Conservation (phyloP, 2,888 invertebrate species). For the Mesoligia furuncula region DNA sequence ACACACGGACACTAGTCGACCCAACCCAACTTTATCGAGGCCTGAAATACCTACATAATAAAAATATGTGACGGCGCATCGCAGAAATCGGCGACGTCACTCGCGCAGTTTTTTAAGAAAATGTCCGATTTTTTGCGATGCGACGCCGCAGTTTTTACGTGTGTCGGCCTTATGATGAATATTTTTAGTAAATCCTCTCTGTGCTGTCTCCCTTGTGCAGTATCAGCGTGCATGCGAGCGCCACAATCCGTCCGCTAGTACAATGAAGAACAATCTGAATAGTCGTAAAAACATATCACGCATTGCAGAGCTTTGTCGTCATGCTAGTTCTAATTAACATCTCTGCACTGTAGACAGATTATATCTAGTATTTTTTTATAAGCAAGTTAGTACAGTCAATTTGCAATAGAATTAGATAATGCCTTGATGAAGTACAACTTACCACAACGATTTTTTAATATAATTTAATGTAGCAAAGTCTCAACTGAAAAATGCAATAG, state of each 20-base stretch:
- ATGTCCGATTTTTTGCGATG: neutral
- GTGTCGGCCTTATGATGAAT: neutral
- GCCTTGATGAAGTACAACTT: conserved; percentile 11
- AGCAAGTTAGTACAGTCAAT: conserved; percentile 5
- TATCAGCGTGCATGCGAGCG: conserved; percentile 3
- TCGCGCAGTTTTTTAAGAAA: neutral
- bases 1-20: neutral
- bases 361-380: neutral
- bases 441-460: neutral
- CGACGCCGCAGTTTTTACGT: too few species aligned
- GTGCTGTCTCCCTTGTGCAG: neutral
- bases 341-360: conserved; percentile 17
- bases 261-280: conserved; percentile 12
- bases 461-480: neutral
- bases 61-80: neutral
- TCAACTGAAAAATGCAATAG: neutral
- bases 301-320: neutral
- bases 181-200: neutral
- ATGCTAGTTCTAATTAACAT: neutral
- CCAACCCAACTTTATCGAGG: neutral
- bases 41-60: neutral
- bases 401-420: conserved; percentile 20
- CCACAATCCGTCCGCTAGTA: conserved; percentile 45
- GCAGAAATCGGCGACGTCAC: neutral
- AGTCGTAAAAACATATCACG: conserved; percentile 23